Evolutionary conservation across 2,888 invertebrate species (phyloP), one percentile per base, ranked within the genome.

Genomic region (Formica aserva): DNA sequence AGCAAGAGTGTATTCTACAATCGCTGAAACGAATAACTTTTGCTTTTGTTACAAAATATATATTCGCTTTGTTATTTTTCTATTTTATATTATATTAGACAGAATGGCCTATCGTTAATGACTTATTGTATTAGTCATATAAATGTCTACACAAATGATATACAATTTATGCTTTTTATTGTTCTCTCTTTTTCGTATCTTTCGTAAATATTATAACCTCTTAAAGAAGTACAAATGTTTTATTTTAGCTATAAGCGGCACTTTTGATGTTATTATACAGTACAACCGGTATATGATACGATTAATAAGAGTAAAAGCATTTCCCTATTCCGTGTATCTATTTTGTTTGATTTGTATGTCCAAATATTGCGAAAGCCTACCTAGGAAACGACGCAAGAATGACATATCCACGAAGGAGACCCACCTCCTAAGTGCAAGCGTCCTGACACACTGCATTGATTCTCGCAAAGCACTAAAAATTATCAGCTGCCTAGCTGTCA

Each of bases 401-500:
- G 48, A 26, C 13, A 18, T 13, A 5, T 62, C 22, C 35, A 60
- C 13, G 71, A 62, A 48, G 32, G 35, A 26, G 13, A 26, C 1
- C 78, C 69, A 71, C 13, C 22, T 60, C 8, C 45, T 35, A 32
- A 78, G 45, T n/a, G 26, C 55, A 26, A 77, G 29, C 32, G 71
- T 60, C 22, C 60, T 71, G 18, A 78, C 22, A 18, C 32, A 60
- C 71, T 9, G 13, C 71, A 78, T 78, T 32, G 69, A 78, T 41
- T 22, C 26, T 32, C 69, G 11, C 60, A 29, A 60, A 32, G 22
- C 32, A 45, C 45, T 41, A 11, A 15, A 69, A 32, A 6, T 0
- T 26, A 18, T 55, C 57, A 13, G 15, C 13, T 35, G 35, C 1
- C 6, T 35, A 35, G 35, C 35, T 35, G 35, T 35, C 35, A 35